phyloP scores from a whole-genome alignment of 2,113 vertebrate species.

The Tetrax tetrax region DNA sequence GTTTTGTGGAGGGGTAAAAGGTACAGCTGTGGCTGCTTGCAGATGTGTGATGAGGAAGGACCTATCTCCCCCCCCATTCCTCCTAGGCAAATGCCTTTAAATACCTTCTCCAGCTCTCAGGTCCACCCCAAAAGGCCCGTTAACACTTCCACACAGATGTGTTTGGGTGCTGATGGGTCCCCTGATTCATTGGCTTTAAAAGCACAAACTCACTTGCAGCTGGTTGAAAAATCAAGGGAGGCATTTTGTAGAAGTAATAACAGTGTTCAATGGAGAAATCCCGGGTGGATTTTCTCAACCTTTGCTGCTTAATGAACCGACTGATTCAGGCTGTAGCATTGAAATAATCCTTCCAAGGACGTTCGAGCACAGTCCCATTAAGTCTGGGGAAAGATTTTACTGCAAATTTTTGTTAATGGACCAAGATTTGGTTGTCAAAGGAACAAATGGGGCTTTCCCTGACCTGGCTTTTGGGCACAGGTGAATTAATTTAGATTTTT shows the following conservation, averaged over 20 bases:
- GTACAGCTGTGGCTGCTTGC: neutral
- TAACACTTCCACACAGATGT: conserved; percentile 35
- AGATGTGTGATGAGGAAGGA: conserved; percentile 12
- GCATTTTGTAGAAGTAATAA: neutral
- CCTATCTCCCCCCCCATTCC: neutral
- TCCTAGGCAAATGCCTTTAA: neutral
- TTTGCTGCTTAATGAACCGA: conserved; percentile 58
- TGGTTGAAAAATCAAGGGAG: conserved; percentile 14
- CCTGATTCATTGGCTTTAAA: neutral
- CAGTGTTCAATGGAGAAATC: neutral
- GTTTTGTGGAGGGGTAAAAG: neutral
- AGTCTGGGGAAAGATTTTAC: neutral
- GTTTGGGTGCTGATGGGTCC: conserved; percentile 36
- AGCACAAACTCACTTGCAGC: neutral
- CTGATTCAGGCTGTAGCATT: neutral
- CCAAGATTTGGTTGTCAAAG: neutral
- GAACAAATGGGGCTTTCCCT: conserved; percentile 1
- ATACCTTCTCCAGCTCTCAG: neutral
- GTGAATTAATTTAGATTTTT: conserved; percentile 17
- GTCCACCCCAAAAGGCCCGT: neutral
- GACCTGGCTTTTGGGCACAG: neutral
- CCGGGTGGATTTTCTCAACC: conserved; percentile 1
- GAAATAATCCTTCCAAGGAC: conserved; percentile 56
- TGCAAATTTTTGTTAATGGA: conserved; percentile 2
- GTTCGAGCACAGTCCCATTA: neutral